Evolutionary conservation across 2,113 vertebrate species (phyloP), one percentile per base, ranked within the genome.

Genomic region (Odontophorus gujanensis): DNA sequence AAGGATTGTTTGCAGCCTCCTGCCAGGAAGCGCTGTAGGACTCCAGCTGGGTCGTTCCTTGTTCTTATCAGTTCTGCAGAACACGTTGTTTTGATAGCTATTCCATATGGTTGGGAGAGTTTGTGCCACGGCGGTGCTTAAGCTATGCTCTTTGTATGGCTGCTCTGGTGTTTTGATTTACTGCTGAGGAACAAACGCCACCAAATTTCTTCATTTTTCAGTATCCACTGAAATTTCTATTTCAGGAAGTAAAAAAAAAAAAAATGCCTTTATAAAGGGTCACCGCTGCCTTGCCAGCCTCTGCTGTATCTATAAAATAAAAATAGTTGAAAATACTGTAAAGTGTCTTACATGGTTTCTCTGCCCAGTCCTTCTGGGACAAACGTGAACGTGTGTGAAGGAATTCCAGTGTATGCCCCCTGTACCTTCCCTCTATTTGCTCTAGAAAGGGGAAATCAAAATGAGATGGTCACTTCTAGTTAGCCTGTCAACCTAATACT

Each of bases 61-160:
- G 43, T 36, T 81, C 83, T 93, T 92, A 92, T 86, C 83, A 34
- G 59, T 66, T 91, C 91, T 91, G 91, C 81, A 80, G 81, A 82
- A 80, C 18, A 42, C 71, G 6, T 91, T 93, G 59, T 91, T 89
- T 82, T 87, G 76, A 92, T 94, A 77, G 81, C n/a, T 93, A 71
- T 95, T 79, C 91, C 95, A 75, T 90, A 87, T 95, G 93, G 79
- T 57, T 81, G 19, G 42, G 76, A 47, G 75, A 82, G 59, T 87
- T 90, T 59, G 57, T 85, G n/a, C 80, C 79, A 59, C 69, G 53
- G 76, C 68, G 51, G 24, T 81, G 85, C 50, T 91, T 81, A 50
- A 68, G 58, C 84, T 13, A 45, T 85, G 85, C 84, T 59, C 45
- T 81, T 84, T 57, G 74, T 81, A 10, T 32, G 78, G 16, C 63